A percentile compares a stretch with the other conserved stretches of the same genome.
phyloP scores from a whole-genome alignment of 2,797 vertebrate species.

The Macroramphosus scolopax region DNA sequence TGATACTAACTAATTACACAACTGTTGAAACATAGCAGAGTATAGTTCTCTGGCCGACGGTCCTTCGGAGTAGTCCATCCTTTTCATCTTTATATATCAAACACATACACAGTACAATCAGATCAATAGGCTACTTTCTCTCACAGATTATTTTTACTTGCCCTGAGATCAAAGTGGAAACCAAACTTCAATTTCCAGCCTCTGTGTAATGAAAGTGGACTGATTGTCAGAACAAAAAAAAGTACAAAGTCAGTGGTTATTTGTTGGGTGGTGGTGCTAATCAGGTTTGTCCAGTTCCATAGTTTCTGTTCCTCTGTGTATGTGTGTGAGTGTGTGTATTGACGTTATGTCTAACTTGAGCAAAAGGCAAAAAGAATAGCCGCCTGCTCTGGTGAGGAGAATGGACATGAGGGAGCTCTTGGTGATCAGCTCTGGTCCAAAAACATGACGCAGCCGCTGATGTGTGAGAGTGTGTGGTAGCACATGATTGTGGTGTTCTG shows the following conservation, averaged over 20 bases:
- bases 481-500: conserved; percentile 26
- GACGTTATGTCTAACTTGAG: no score
- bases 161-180: conserved; percentile 28
- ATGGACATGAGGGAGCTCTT: conserved; percentile 38
- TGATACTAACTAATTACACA: conserved; percentile 17
- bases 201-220: conserved; percentile 16
- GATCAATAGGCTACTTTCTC: conserved; percentile 11
- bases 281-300: conserved; percentile 20
- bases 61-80: no score
- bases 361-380: no score
- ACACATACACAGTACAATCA: conserved; percentile 2
- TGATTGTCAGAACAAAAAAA: conserved; percentile 12
- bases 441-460: conserved; percentile 24
- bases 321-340: no score
- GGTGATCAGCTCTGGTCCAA: conserved; percentile 55
- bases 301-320: conserved; percentile 4
- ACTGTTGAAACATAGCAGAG: not conserved
- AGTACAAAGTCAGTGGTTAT: conserved; percentile 11
- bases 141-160: conserved; percentile 12
- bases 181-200: conserved; percentile 8
- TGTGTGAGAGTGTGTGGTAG: conserved; percentile 14
- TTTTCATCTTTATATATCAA: conserved; percentile 19
- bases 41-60: conserved; percentile 12
- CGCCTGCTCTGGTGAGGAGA: conserved; percentile 52
- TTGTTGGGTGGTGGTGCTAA: conserved; percentile 27